Evolutionary conservation across 2,888 invertebrate genomes (phyloP), one percentile per base, ranked within the genome.

Genomic region (Oscheius myriophilus): DNA sequence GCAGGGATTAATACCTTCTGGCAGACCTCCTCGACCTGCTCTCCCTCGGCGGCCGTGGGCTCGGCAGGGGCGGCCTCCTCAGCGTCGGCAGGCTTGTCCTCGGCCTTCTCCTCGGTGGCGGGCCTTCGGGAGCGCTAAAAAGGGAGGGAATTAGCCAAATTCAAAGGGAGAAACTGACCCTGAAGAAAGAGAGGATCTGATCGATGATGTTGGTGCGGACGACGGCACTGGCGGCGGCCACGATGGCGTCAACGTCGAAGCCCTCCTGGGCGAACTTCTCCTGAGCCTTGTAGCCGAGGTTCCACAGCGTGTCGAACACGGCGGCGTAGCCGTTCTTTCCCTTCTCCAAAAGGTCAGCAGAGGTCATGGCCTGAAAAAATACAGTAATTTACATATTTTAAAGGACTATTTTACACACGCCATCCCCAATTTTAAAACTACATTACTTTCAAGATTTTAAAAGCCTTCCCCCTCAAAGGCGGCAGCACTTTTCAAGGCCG

Each of bases 251-350:
- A 16, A 83, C 79, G 67, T 83, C 71, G 61, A 79, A 61, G 23
- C 76, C 75, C 16, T 73, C 76, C 69, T 75, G 69, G 46, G 67
- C 72, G 73, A 80, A 79, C 71, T 80, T 80, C 41, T 80, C 80
- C 61, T 75, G 73, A 39, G 80, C 79, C 65, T 72, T 66, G 23
- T 73, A 55, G 61, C 76, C 84, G 16, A 84, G 71, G 43, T 77
- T 72, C 81, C 82, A 82, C 64, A 84, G 71, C 11, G 84, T 81
- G 51, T 80, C 72, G 79, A 84, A 82, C 54, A 84, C 82, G 23
- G 82, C 79, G 12, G 74, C 71, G 70, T 80, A 84, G 42, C 82
- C 84, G 66, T 76, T 73, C 69, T 84, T 84, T 65, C 84, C 84
- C 76, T 84, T 84, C 69, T 84, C 83, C 62, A 78, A 68, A 45